These are phyloP conservation scores for Galaxias olidus DNA, from an alignment of 2,797 vertebrate genomes.

Conservation along the genomic window DNA sequence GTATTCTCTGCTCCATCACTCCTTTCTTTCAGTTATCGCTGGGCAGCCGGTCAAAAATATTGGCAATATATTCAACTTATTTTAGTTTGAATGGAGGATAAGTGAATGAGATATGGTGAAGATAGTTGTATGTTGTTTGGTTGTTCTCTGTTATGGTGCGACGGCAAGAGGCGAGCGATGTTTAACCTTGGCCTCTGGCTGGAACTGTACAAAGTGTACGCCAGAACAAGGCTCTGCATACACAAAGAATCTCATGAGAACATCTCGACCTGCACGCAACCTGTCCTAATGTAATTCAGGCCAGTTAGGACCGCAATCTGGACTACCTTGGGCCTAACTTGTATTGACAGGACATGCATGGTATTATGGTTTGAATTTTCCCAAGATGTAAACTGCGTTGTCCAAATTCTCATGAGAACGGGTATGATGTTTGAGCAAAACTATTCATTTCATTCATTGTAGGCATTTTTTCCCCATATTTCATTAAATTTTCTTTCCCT, in stretches of 20 bases:
- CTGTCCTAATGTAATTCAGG: slow-evolving; percentile 4
- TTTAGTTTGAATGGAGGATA: background rate
- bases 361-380: background rate
- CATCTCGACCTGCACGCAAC: background rate
- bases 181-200: background rate
- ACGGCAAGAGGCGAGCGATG: background rate
- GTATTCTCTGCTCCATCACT: background rate
- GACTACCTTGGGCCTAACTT: background rate
- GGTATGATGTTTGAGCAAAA: background rate
- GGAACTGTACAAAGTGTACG: background rate
- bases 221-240: background rate
- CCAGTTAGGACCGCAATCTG: background rate
- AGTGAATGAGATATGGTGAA: background rate
- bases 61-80: no score
- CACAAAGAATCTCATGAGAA: background rate
- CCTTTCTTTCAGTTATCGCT: background rate
- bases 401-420: background rate
- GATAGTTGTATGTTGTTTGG: no score
- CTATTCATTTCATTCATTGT: background rate
- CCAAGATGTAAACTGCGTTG: background rate
- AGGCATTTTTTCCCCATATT: slow-evolving; percentile 3
- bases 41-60: background rate
- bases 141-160: no score
- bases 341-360: slow-evolving; percentile 6
- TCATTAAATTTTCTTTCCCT: background rate